Evolutionary conservation across 1,140 invertebrate genomes (phyloP).

Genomic region (Drosophila santomea): DNA sequence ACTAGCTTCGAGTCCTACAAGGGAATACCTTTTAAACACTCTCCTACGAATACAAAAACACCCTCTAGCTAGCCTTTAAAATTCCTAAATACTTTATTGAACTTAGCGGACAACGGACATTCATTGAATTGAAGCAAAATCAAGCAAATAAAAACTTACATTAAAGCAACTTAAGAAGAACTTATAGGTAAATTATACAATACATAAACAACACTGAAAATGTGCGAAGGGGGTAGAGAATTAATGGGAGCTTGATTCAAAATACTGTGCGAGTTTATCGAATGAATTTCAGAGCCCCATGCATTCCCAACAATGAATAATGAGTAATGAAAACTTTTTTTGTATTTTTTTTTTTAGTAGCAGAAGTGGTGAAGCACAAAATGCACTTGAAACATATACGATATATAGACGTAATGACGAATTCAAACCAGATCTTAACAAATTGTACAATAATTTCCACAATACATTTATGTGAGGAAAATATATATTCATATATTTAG

Average conservation of each 20-base stretch:
- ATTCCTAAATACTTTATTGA: constrained; percentile 62
- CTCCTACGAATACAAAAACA: constrained; percentile 8
- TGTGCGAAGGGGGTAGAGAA: constrained; percentile 12
- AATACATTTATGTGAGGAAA: constrained; percentile 32
- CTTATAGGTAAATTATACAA: constrained; percentile 76
- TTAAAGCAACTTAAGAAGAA: constrained; percentile 19
- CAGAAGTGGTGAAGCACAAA: constrained; percentile 60
- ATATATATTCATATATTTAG: constrained; percentile 44
- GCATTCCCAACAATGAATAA: background rate
- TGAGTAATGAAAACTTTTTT: background rate
- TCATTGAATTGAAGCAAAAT: constrained; percentile 71
- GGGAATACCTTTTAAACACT: background rate
- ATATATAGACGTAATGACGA: constrained; percentile 26
- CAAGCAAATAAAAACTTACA: constrained; percentile 26
- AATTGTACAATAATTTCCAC: constrained; percentile 71
- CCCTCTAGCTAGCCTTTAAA: constrained; percentile 68
- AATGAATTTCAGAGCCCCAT: constrained; percentile 25
- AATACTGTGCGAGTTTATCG: constrained; percentile 25
- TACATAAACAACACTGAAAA: constrained; percentile 39
- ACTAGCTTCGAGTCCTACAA: background rate
- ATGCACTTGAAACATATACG: constrained; percentile 53
- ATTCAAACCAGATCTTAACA: constrained; percentile 53
- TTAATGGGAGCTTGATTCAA: constrained; percentile 7
- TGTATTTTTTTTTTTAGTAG: constrained; percentile 17
- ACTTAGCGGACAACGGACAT: constrained; percentile 77